Base-by-base conservation (phyloP, 2,888 invertebrate species). In the Orgyia antiqua region DNA sequence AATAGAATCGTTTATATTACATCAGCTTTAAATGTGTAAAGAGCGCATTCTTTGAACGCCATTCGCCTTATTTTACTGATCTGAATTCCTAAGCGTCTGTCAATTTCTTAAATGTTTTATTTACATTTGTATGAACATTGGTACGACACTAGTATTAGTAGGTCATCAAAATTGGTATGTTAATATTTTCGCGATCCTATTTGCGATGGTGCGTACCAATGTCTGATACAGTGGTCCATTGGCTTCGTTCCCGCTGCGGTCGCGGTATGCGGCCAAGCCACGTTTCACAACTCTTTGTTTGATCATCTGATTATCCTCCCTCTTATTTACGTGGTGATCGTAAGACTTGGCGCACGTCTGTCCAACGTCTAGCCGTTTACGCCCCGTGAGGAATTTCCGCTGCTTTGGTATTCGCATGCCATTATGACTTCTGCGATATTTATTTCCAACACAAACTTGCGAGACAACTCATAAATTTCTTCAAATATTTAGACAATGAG, bases 211-310 rank as follows among this genome's bases (percentile, higher is more conserved):
- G 18, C 48, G 54, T 45, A 51, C 54, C 64, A 49, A 52, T 67
- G 50, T 53, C 61, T 58, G 45, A 58, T 65, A 59, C 48, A 53
- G 62, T 65, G 59, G 67, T 63, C 68, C 70, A 70, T 79, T 82
- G 82, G 82, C 82, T 68, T 57, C 49, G 75, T 75, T 80, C 82
- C 80, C 78, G 67, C 45, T 40, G 47, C 46, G 60, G 58, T 42
- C 50, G 58, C 50, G 74, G 74, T 72, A 71, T 78, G 77, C 76
- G 74, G 66, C 58, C 66, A 56, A 53, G 64, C 68, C 60, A 67
- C 70, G 69, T 77, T 77, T 73, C 77, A 73, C 75, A 75, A 77
- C 75, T 74, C 75, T 76, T 78, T 72, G 75, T 75, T 71, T 73
- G 67, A 70, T 69, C 68, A 69, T 67, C 61, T 63, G 68, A 70